Evolutionary conservation across 2,113 vertebrate species (phyloP).

Genomic region (Cavia porcellus): DNA sequence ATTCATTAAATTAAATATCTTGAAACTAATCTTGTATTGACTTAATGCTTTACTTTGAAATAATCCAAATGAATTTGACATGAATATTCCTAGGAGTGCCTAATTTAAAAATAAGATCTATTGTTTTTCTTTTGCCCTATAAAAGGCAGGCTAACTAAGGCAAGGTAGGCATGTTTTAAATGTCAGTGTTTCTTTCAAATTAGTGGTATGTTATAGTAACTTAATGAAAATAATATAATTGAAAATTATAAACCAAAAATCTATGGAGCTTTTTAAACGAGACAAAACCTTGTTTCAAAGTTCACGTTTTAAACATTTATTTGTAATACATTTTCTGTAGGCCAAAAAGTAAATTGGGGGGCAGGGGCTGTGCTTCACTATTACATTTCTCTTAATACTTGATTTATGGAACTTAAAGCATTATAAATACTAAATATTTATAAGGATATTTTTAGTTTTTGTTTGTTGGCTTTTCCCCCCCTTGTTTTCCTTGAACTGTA

Average conservation of each 20-base stretch:
- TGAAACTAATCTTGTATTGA: conserved; percentile 44
- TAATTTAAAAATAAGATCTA: conserved; percentile 14
- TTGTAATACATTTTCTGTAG: conserved; percentile 39
- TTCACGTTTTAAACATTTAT: conserved; percentile 7
- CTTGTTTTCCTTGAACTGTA: neutral
- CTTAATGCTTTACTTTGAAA: conserved; percentile 53
- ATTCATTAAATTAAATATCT: conserved; percentile 48
- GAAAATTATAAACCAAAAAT: neutral
- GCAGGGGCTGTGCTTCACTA: neutral
- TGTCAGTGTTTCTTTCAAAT: conserved; percentile 33
- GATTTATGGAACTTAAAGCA: conserved; percentile 19
- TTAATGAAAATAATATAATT: conserved; percentile 44
- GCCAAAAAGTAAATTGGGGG: neutral
- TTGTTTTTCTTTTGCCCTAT: neutral
- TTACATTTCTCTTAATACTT: conserved; percentile 13
- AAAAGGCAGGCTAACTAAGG: neutral
- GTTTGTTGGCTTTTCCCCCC: neutral
- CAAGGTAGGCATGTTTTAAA: conserved; percentile 16
- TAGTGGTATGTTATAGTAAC: conserved; percentile 27
- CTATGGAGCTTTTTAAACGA: conserved; percentile 16
- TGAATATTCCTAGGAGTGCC: neutral
- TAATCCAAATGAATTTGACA: conserved; percentile 15
- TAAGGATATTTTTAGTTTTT: neutral
- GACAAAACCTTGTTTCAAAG: conserved; percentile 6
- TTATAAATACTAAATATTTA: conserved; percentile 15